Conservation (phyloP, 2,113 vertebrate genomes). For the Patagioenas fasciata region DNA sequence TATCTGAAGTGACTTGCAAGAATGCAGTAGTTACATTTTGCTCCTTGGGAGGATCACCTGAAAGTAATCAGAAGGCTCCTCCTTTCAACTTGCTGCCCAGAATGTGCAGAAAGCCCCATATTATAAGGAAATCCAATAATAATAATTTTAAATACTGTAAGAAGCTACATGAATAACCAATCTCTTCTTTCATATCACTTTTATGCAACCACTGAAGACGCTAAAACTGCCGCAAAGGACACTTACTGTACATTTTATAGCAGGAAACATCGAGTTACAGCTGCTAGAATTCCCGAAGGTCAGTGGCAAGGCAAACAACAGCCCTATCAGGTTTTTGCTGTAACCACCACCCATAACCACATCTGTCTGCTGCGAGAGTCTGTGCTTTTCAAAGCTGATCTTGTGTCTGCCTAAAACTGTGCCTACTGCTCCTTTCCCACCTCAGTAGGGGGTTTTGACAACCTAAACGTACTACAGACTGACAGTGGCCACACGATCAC, state of each 20-base stretch:
- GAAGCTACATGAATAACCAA: not conserved
- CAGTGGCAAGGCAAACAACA: not conserved
- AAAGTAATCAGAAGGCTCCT: not conserved
- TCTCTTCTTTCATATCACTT: not conserved
- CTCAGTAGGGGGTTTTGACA: not conserved
- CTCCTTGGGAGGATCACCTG: not conserved
- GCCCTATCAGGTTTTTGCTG: not conserved
- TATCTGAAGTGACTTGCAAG: not conserved
- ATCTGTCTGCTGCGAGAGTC: fast-evolving
- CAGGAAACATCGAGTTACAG: not conserved
- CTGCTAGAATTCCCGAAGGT: not conserved
- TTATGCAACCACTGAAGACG: not conserved
- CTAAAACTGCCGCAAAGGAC: not conserved
- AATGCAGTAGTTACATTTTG: not conserved
- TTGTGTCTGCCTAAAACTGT: not conserved
- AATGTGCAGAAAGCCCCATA: not conserved
- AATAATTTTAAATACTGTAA: not conserved
- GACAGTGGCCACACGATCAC: fast-evolving
- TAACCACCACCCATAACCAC: not conserved
- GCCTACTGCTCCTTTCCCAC: not conserved
- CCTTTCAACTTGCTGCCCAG: not conserved
- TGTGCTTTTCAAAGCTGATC: not conserved
- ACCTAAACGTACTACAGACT: not conserved
- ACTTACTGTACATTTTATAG: not conserved
- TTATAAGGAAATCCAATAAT: not conserved